Base-by-base conservation (phyloP, 2,797 vertebrate genomes). In the Neopelma chrysocephalum region DNA sequence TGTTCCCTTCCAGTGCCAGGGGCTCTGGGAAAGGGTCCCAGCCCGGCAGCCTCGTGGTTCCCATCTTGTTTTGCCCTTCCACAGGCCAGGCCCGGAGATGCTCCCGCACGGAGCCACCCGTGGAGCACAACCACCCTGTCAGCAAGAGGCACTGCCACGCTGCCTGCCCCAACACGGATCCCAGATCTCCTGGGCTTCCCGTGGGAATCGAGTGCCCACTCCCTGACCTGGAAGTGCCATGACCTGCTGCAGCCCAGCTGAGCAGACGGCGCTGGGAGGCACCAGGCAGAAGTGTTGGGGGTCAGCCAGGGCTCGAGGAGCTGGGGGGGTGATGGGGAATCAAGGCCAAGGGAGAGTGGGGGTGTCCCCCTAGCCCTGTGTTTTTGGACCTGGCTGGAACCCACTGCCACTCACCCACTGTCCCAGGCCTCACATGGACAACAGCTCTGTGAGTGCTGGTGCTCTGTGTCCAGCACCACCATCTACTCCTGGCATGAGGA, bases 71-170 rank as follows among this genome's bases (percentile, higher is more conserved):
- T 43, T 1, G 3, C 47, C 51, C 69, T 15, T n/a, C 34, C 10
- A 1, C 0, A 3, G 47, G 13, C 61, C 32, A 9, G 42, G 45
- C 27, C 36, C 2, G 3, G n/a, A 32, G 53, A 10, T 15, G 65
- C 2, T 71, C 27, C 25, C 1, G 0, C 4, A 2, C 0, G 6
- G 73, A 51, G 83, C 23, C 36, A 27, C 40, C 4, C 6, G 31
- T 0, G 0, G 29, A 70, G 27, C 62, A 23, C 17, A 0, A 7
- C 12, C 1, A 5, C 53, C 53, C 51, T 2, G 3, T 31, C 7
- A 7, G 43, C 0, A 6, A 51, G 66, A 31, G 36, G n/a, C 48
- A 38, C 34, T 1, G 1, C 32, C 56, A 2, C 0, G 0, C 58
- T 3, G 7, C 61, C 50, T 4, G 18, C 29, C 53, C 65, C 38